Evolutionary conservation across 2,888 invertebrate genomes (phyloP).

Genomic region (Conchocele bisecta): DNA sequence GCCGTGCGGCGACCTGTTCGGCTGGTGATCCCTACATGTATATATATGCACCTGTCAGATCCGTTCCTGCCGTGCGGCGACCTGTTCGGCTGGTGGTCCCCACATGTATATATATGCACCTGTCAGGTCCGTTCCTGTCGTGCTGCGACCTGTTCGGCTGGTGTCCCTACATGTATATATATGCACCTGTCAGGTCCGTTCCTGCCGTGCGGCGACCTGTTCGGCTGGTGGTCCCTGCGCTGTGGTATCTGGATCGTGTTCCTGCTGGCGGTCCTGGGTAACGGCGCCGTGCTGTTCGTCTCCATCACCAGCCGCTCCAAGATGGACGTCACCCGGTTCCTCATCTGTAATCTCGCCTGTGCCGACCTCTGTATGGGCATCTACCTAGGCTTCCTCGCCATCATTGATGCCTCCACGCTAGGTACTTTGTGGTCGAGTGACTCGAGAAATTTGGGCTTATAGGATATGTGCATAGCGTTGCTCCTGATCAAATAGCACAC

Average conservation of each 20-base stretch:
- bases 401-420: slow-evolving; percentile 97
- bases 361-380: slow-evolving; percentile 99
- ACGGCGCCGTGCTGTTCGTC: slow-evolving; percentile 97
- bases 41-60: slow-evolving; percentile 84
- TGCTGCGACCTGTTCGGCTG: slow-evolving; percentile 98
- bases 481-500: too few species aligned
- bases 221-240: slow-evolving; percentile 98
- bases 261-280: slow-evolving; percentile 96
- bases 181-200: slow-evolving; percentile 89
- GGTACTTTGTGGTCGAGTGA: slow-evolving; percentile 83
- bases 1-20: slow-evolving; percentile 97
- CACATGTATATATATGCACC: too few species aligned
- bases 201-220: slow-evolving; percentile 96
- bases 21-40: slow-evolving; percentile 98
- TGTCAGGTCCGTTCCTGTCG: slow-evolving; percentile 93
- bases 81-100: slow-evolving; percentile 98
- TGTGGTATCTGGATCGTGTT: slow-evolving; percentile 99
- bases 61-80: slow-evolving; percentile 98
- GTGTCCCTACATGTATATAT: slow-evolving; percentile 89
- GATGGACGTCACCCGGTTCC: slow-evolving; percentile 97
- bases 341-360: slow-evolving; percentile 97
- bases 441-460: too few species aligned
- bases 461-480: too few species aligned
- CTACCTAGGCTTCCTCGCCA: slow-evolving; percentile 95
- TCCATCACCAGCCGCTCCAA: slow-evolving; percentile 94